Evolutionary conservation across 2,888 invertebrate genomes (phyloP).

Genomic region (Netelia inedita): DNA sequence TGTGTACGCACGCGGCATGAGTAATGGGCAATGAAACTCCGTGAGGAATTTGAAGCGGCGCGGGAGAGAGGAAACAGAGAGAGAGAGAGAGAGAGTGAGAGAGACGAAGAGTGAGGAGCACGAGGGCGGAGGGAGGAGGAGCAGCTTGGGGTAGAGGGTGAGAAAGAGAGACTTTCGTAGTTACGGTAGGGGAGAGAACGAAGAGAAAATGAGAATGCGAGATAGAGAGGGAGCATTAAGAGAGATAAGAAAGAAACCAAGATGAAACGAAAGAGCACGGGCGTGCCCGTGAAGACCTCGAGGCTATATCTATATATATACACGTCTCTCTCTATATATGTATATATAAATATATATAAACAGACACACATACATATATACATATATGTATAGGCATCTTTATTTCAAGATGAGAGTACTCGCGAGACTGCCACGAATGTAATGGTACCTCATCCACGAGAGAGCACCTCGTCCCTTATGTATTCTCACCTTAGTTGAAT

Average conservation of each 20-base stretch:
- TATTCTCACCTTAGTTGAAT: conserved; percentile 6
- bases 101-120: conserved; percentile 22
- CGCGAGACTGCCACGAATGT: conserved; percentile 26
- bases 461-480: conserved; percentile 19
- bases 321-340: conserved; percentile 13
- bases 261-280: conserved; percentile 38
- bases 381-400: background rate
- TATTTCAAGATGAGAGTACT: conserved; percentile 16
- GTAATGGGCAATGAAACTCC: conserved; percentile 80
- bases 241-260: conserved; percentile 1
- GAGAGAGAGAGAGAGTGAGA: conserved; percentile 3
- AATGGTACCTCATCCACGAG: conserved; percentile 29
- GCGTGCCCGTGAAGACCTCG: conserved; percentile 52
- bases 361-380: too few species aligned
- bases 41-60: conserved; percentile 77
- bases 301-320: conserved; percentile 27
- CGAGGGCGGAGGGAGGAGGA: conserved; percentile 25
- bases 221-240: conserved; percentile 27
- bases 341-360: background rate
- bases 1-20: conserved; percentile 77
- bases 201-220: conserved; percentile 58
- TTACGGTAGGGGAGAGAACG: conserved; percentile 18
- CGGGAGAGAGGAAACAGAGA: conserved; percentile 37
- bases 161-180: conserved; percentile 11
- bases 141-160: conserved; percentile 12